A percentile compares a stretch with the other conserved stretches of the same genome.
phyloP scores from a whole-genome alignment of 2,113 vertebrate genomes.

The Microtus montanus region DNA sequence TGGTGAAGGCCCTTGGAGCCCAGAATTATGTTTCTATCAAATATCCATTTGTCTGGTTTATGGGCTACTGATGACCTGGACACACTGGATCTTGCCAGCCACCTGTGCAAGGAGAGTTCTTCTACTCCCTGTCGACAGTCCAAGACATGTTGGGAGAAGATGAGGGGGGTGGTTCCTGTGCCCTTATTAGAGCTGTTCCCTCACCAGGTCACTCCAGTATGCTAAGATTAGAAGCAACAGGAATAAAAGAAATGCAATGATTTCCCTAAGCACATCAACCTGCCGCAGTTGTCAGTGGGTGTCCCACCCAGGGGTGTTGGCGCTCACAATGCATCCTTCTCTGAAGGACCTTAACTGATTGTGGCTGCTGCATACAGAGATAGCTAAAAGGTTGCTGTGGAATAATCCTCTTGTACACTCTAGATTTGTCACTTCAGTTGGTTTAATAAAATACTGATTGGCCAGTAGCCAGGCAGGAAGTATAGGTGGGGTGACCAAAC shows the following conservation, averaged over 20 bases:
- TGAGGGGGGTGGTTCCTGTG: not conserved
- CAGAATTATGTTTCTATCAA: constrained; percentile 82
- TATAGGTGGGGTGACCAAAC: no score
- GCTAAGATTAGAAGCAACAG: not conserved
- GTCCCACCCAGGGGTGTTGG: no score
- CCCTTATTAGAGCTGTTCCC: not conserved
- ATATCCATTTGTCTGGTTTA: constrained; percentile 81
- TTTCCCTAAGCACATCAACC: not conserved
- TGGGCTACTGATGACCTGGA: constrained; percentile 67
- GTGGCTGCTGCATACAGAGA: not conserved
- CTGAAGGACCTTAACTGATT: not conserved
- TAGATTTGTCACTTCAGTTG: no score
- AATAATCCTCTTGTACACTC: no score
- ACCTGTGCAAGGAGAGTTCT: not conserved
- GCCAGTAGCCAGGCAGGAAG: no score
- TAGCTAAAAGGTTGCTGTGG: no score
- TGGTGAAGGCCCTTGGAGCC: constrained; percentile 74
- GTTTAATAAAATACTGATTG: no score
- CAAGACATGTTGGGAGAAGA: not conserved
- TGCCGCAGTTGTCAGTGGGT: no score
- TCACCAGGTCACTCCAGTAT: not conserved
- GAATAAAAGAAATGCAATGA: not conserved
- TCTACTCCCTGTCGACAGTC: not conserved
- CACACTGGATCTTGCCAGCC: constrained; percentile 28
- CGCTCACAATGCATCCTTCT: not conserved